Percentiles rank a stretch among this genome's conserved stretches.
Evolutionary conservation across 2,888 invertebrate genomes (phyloP).

Genomic region (Auanema sp.): DNA sequence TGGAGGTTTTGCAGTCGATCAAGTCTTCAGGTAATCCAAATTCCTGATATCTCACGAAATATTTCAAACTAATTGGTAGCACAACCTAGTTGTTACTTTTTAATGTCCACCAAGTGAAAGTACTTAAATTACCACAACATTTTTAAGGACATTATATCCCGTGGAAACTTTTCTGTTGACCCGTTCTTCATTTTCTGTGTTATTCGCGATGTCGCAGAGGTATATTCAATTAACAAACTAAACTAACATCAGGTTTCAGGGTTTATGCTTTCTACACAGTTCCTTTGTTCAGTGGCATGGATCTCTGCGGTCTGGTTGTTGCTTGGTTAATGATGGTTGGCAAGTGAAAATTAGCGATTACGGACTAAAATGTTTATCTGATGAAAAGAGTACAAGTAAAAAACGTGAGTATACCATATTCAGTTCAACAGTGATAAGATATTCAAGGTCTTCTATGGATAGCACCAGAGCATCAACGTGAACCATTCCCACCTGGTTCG

Average conservation of each 20-base stretch:
- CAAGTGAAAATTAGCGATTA: conserved; percentile 38
- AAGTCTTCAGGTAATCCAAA: conserved; percentile 26
- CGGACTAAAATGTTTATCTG: conserved; percentile 28
- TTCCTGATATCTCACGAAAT: no score
- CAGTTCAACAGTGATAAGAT: neutral
- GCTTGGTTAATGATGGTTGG: conserved; percentile 55
- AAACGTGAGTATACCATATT: conserved; percentile 5
- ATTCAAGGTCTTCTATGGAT: conserved; percentile 41
- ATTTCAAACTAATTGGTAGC: no score
- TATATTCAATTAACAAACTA: neutral
- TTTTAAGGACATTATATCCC: conserved; percentile 47
- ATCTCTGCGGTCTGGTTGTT: conserved; percentile 43
- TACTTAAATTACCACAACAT: no score
- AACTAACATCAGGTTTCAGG: conserved; percentile 20
- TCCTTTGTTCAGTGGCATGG: conserved; percentile 45
- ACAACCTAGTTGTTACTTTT: no score
- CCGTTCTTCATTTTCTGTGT: conserved; percentile 20
- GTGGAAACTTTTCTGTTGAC: conserved; percentile 25
- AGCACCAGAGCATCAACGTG: conserved; percentile 53
- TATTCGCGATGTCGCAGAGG: conserved; percentile 20
- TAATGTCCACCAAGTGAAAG: no score
- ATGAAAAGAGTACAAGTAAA: conserved; percentile 27
- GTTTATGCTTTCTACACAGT: conserved; percentile 42
- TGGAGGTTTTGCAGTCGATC: conserved; percentile 58
- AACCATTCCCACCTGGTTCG: conserved; percentile 34